Evolutionary conservation across 1,140 invertebrate genomes (phyloP).

Genomic region (Hetaerina americana): DNA sequence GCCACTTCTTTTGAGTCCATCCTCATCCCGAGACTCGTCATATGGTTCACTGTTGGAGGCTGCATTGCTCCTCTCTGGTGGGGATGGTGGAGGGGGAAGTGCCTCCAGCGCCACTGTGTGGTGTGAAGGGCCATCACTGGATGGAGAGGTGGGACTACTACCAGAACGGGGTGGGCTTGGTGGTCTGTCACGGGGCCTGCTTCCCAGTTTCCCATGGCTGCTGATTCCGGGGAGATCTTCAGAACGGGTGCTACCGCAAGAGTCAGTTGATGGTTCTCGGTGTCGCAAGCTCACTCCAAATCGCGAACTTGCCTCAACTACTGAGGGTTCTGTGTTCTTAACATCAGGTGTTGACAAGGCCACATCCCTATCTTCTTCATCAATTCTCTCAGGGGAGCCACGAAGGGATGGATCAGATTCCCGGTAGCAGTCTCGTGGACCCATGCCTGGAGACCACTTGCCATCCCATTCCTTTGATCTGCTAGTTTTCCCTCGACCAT

Average conservation of each 20-base stretch:
- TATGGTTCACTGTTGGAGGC: neutral
- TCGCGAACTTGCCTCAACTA: constrained; percentile 52
- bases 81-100: constrained; percentile 25
- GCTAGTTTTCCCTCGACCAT: neutral
- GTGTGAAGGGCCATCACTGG: neutral
- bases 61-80: neutral
- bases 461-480: constrained; percentile 4
- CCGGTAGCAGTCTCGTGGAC: constrained; percentile 24
- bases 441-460: neutral
- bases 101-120: constrained; percentile 17
- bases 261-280: constrained; percentile 45
- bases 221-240: constrained; percentile 21
- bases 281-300: constrained; percentile 58
- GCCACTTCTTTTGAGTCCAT: neutral
- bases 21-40: neutral
- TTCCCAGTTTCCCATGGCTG: constrained; percentile 11
- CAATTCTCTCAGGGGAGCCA: constrained; percentile 10
- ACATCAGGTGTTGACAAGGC: constrained; percentile 20
- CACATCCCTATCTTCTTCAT: constrained; percentile 24
- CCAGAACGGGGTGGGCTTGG: constrained; percentile 23
- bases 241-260: constrained; percentile 36
- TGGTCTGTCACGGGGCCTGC: constrained; percentile 14
- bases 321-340: constrained; percentile 46
- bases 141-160: constrained; percentile 2
- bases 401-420: constrained; percentile 20